Conservation (phyloP, 2,888 invertebrate species). For the Plebejus melissa region DNA sequence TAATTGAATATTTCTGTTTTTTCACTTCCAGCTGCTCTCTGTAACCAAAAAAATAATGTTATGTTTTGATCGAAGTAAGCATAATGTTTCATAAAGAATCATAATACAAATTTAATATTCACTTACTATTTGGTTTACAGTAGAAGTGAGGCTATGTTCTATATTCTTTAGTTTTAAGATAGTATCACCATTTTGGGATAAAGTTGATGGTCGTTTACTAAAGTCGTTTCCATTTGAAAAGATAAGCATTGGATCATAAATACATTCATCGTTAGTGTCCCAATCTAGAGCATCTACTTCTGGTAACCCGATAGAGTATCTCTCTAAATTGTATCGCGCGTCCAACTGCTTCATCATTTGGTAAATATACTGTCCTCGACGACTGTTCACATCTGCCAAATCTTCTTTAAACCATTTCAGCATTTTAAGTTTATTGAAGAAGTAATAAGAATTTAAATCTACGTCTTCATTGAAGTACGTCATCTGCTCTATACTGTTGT, state of each 20-base stretch:
- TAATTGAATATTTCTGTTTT: constrained; percentile 66
- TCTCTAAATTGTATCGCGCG: constrained; percentile 84
- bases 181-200: constrained; percentile 49
- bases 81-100: background rate
- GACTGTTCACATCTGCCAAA: constrained; percentile 55
- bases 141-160: constrained; percentile 54
- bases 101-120: background rate
- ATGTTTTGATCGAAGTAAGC: constrained; percentile 36
- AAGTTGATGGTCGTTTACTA: constrained; percentile 70
- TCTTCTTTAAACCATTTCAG: constrained; percentile 72
- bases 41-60: constrained; percentile 42
- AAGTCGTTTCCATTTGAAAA: constrained; percentile 82
- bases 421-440: constrained; percentile 72
- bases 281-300: constrained; percentile 77
- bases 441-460: constrained; percentile 83
- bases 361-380: constrained; percentile 81
- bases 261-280: constrained; percentile 64
- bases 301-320: constrained; percentile 82
- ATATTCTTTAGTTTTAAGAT: constrained; percentile 53
- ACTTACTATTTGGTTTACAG: constrained; percentile 56
- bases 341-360: constrained; percentile 82
- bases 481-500: constrained; percentile 76
- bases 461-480: constrained; percentile 86
- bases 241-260: constrained; percentile 80
- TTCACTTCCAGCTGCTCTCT: constrained; percentile 57